These are phyloP conservation scores for Eupithecia pulchellata DNA, from an alignment of 2,888 invertebrate species.

Conservation along the genomic window DNA sequence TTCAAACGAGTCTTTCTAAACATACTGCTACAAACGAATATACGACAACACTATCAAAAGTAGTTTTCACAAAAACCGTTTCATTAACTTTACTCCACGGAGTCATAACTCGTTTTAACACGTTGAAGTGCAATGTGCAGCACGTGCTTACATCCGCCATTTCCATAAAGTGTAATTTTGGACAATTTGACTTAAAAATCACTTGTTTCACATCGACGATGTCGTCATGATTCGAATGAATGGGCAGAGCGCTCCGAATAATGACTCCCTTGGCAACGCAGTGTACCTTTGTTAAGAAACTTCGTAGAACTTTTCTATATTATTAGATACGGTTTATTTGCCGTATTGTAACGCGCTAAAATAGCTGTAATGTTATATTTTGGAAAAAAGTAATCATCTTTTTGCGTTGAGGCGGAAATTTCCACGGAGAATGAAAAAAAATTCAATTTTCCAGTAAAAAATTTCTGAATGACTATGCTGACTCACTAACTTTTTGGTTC, in stretches of 20 bases:
- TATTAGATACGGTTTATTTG: too few species aligned
- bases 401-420: neutral
- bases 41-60: neutral
- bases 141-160: conserved; percentile 13
- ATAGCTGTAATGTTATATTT: neutral
- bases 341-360: neutral
- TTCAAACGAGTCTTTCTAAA: neutral
- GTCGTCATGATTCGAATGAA: neutral
- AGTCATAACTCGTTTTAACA: neutral
- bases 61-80: conserved; percentile 8
- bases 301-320: neutral
- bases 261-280: neutral
- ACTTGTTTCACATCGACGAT: neutral
- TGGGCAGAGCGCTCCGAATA: neutral
- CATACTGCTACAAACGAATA: neutral
- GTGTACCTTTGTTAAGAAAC: neutral
- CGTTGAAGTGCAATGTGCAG: conserved; percentile 12
- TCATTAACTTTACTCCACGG: conserved; percentile 2
- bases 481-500: too few species aligned
- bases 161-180: neutral
- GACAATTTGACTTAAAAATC: neutral
- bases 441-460: too few species aligned
- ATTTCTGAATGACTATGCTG: too few species aligned
- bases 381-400: neutral
- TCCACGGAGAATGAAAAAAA: neutral